phyloP scores from a whole-genome alignment of 2,797 vertebrate genomes.

The Cossypha dichroa region DNA sequence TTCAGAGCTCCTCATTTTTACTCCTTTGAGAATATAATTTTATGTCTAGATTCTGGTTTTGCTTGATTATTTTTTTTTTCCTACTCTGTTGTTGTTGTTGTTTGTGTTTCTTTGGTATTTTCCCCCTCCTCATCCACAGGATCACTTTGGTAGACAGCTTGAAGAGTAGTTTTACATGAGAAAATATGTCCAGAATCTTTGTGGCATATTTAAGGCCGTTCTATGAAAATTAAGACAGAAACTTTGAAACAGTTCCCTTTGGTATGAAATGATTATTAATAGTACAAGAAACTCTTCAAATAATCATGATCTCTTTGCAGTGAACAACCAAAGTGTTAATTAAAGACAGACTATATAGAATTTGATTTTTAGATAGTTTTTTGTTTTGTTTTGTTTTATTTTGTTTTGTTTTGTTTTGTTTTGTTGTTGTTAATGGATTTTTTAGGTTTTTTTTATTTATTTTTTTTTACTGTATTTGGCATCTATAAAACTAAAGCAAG shows the following conservation, averaged over 20 bases:
- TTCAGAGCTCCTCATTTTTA: background rate
- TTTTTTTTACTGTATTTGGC: background rate
- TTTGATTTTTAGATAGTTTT: background rate
- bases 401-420: too few species aligned
- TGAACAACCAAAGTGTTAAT: background rate
- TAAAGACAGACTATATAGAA: background rate
- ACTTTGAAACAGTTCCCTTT: background rate
- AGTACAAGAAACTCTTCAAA: background rate
- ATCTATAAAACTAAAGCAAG: background rate
- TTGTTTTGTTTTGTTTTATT: too few species aligned
- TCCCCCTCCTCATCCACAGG: rapidly evolving
- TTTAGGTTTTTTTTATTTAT: too few species aligned
- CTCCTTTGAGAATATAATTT: background rate
- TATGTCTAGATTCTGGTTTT: background rate
- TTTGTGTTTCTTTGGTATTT: background rate
- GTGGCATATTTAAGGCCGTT: background rate
- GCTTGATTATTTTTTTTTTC: background rate
- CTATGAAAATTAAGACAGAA: background rate
- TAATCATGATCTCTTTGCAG: background rate
- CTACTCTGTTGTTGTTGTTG: background rate
- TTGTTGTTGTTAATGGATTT: too few species aligned
- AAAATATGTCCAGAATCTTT: background rate
- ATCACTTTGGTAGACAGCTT: background rate
- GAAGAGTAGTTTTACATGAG: background rate
- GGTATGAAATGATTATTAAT: background rate